Evolutionary conservation across 2,113 vertebrate genomes (phyloP).

Genomic region (Cephalopholis sonnerati): DNA sequence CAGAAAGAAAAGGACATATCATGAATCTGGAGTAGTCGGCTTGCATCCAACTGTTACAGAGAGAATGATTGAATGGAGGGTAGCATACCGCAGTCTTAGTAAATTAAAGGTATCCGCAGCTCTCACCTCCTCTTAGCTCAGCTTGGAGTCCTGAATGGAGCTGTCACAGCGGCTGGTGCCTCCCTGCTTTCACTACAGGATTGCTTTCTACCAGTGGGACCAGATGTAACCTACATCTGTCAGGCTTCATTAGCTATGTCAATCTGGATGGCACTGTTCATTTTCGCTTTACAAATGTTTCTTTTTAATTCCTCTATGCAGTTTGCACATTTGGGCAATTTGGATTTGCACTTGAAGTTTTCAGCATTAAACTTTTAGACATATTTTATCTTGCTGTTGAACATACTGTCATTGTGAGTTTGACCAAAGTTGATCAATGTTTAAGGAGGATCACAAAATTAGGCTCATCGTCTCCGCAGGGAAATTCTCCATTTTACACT

Average conservation of each 20-base stretch:
- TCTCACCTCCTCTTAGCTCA: conserved; percentile 40
- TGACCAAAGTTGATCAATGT: conserved; percentile 39
- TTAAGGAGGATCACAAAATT: conserved; percentile 45
- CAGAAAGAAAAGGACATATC: conserved; percentile 19
- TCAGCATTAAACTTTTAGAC: background rate
- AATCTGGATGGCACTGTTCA: conserved; percentile 57
- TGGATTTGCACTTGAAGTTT: conserved; percentile 25
- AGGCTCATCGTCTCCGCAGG: conserved; percentile 34
- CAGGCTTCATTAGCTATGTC: conserved; percentile 75
- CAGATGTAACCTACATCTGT: conserved; percentile 82
- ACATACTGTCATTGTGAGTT: background rate
- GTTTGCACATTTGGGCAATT: background rate
- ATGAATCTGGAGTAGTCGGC: conserved; percentile 38
- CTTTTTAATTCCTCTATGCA: conserved; percentile 10
- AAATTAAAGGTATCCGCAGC: conserved; percentile 68
- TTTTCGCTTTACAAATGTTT: conserved; percentile 38
- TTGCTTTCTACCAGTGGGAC: conserved; percentile 67
- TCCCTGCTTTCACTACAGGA: conserved; percentile 46
- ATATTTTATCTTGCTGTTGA: conserved; percentile 3
- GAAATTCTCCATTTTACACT: conserved; percentile 52
- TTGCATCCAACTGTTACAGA: conserved; percentile 31
- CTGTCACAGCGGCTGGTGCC: conserved; percentile 60
- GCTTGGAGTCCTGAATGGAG: conserved; percentile 49
- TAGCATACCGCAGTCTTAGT: conserved; percentile 54
- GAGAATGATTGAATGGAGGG: conserved; percentile 45